These are phyloP conservation scores for Coptodon bakossiorum DNA, from an alignment of 2,113 vertebrate genomes.

Conservation along the genomic window DNA sequence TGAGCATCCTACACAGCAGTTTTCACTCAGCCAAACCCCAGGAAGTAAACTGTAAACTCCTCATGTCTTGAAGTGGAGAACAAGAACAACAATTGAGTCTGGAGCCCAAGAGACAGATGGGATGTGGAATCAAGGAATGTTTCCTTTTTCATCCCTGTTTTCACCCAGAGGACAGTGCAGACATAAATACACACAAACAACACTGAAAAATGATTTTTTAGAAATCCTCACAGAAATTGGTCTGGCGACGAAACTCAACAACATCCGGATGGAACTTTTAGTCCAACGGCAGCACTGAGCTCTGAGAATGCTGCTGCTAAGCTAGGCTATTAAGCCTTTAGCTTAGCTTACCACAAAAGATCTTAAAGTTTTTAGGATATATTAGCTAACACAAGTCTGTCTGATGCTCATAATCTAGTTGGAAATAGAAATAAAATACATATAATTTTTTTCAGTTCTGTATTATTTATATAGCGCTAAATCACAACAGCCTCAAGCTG, in stretches of 20 bases:
- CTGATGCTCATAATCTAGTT: neutral
- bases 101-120: neutral
- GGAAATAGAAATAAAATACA: neutral
- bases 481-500: neutral
- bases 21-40: neutral
- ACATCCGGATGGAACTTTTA: neutral
- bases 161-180: neutral
- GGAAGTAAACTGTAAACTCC: conserved; percentile 13
- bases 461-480: neutral
- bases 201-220: neutral
- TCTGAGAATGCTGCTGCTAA: neutral
- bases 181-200: conserved; percentile 16
- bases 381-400: neutral
- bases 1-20: neutral
- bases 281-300: neutral
- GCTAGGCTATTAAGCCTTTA: neutral
- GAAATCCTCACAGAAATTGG: neutral
- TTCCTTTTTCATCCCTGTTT: conserved; percentile 10
- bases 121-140: conserved; percentile 16
- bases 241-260: neutral
- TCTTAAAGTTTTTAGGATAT: neutral
- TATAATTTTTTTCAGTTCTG: neutral
- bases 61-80: neutral
- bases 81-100: conserved; percentile 45
- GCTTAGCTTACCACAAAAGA: neutral